Percentiles rank a stretch among this genome's conserved stretches.
phyloP scores from a whole-genome alignment of 2,888 invertebrate genomes.

The Uropetala carovei region DNA sequence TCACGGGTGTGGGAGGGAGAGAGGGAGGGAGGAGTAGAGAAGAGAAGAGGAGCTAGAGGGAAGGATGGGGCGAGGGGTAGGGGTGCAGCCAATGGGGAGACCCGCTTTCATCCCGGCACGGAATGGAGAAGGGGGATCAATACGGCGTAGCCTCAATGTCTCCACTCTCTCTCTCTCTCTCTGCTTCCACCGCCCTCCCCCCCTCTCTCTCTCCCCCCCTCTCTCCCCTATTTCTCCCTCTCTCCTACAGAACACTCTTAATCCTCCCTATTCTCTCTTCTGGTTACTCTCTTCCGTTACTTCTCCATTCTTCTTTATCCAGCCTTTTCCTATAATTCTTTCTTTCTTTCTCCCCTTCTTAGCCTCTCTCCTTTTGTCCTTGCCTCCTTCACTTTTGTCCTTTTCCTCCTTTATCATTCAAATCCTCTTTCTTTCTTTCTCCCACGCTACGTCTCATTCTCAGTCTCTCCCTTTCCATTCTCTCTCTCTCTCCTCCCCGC shows the following conservation, averaged over 20 bases:
- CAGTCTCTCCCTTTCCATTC: not conserved
- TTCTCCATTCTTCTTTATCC: not conserved
- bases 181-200: not conserved
- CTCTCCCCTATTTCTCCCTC: not conserved
- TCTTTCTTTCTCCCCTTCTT: not conserved
- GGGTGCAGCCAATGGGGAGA: conserved; percentile 35
- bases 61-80: not conserved
- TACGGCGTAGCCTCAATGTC: conserved; percentile 23
- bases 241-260: not conserved
- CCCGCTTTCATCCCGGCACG: conserved; percentile 45
- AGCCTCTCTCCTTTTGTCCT: not conserved
- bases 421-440: not conserved
- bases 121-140: conserved; percentile 60
- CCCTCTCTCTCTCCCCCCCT: not conserved
- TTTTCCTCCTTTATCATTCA: not conserved
- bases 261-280: not conserved
- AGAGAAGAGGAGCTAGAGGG: not conserved
- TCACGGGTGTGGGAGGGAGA: not conserved
- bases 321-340: not conserved
- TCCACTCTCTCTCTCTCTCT: conserved; percentile 32
- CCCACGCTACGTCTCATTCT: not conserved
- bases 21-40: not conserved
- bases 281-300: not conserved
- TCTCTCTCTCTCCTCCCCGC: not conserved
- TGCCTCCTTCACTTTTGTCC: not conserved